A percentile compares a stretch with the other conserved stretches of the same genome.
These are phyloP conservation scores for Ametastegia equiseti DNA, from an alignment of 2,888 invertebrate genomes.

Conservation along the genomic window DNA sequence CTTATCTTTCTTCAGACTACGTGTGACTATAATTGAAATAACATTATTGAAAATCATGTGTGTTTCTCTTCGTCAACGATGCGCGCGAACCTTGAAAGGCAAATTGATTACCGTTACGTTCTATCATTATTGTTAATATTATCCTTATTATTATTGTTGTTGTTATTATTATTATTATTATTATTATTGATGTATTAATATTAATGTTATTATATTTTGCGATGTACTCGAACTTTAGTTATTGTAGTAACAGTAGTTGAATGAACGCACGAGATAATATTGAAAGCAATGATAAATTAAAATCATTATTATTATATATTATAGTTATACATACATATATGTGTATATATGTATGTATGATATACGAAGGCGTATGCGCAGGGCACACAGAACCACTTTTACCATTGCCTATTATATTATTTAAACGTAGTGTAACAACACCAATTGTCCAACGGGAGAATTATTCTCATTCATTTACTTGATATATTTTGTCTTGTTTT, in stretches of 20 bases:
- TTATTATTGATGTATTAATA: slow-evolving; percentile 6
- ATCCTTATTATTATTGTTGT: slow-evolving; percentile 11
- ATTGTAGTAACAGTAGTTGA: slow-evolving; percentile 28
- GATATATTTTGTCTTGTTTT: not conserved
- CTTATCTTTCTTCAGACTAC: slow-evolving; percentile 31
- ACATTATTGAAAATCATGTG: slow-evolving; percentile 26
- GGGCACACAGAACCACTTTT: slow-evolving; percentile 7
- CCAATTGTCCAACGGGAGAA: slow-evolving; percentile 36
- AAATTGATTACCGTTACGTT: slow-evolving; percentile 36
- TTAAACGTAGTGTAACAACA: slow-evolving; percentile 35
- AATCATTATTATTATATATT: slow-evolving; percentile 27
- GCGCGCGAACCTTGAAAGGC: slow-evolving; percentile 41
- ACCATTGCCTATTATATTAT: slow-evolving; percentile 28
- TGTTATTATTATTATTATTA: slow-evolving; percentile 34
- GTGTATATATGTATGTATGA: no score
- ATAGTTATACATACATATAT: not conserved
- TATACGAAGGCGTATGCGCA: slow-evolving; percentile 18
- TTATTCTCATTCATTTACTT: slow-evolving; percentile 12
- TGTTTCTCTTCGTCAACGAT: slow-evolving; percentile 35
- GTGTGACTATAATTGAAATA: slow-evolving; percentile 39
- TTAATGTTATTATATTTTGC: slow-evolving; percentile 28
- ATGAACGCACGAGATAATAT: slow-evolving; percentile 43
- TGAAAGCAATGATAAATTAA: slow-evolving; percentile 37
- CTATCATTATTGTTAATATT: slow-evolving; percentile 36
- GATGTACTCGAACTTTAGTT: slow-evolving; percentile 42